Evolutionary conservation across 2,113 vertebrate genomes (phyloP).

Genomic region (Coptodon rendalli): DNA sequence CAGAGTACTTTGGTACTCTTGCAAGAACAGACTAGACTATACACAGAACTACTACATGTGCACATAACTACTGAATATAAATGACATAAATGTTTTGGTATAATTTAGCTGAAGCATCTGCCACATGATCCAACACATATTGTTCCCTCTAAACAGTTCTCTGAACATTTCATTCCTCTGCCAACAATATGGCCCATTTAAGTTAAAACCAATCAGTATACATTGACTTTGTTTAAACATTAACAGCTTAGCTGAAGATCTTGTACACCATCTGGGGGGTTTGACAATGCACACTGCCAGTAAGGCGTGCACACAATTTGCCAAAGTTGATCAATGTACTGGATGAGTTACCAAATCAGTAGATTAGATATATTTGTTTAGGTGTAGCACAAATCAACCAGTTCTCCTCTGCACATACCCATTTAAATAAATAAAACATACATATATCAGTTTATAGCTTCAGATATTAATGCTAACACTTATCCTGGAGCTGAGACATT

Average conservation of each 20-base stretch:
- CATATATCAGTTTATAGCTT: neutral
- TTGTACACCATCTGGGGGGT: slow-evolving; percentile 20
- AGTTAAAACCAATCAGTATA: neutral
- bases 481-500: neutral
- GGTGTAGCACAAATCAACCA: neutral
- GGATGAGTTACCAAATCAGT: neutral
- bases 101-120: neutral
- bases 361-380: neutral
- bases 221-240: neutral
- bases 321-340: neutral
- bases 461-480: neutral
- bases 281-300: neutral
- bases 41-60: neutral
- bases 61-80: neutral
- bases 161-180: neutral
- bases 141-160: neutral
- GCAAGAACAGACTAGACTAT: neutral
- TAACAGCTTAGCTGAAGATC: slow-evolving; percentile 17
- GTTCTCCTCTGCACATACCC: neutral
- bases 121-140: neutral
- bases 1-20: neutral
- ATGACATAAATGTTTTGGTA: neutral
- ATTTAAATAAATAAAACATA: neutral
- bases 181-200: neutral
- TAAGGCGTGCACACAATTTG: neutral